Evolutionary conservation across 2,113 vertebrate species (phyloP), one percentile per base, ranked within the genome.

Genomic region (Zingel zingel): DNA sequence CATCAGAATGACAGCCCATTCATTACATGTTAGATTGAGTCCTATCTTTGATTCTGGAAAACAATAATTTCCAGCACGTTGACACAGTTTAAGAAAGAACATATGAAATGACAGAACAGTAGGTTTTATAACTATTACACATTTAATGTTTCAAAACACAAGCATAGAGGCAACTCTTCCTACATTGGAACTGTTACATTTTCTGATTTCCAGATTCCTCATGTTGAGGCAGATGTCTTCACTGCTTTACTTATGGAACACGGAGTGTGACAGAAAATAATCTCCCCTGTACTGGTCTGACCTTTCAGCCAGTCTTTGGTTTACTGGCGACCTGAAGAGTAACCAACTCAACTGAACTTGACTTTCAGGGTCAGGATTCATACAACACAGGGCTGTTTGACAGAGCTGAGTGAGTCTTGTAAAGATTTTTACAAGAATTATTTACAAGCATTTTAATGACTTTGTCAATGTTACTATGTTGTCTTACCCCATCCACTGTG

Each of bases 371-470:
- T 87, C 74, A 83, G 79, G 50, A 72, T 83, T 58, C 58, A 82
- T 39, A 33, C 58, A 64, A 47, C 36, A 7, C 45, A 36, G 19
- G 51, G 47, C 43, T 30, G 43, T 69, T 64, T 57, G 47, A 45
- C 18, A 64, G 39, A 64, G 53, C 56, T 30, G 13, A 53, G 43
- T 23, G 56, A 81, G 54, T 78, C 85, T 82, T 84, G 74, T 91
- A 88, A 92, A 93, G 54, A 11, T 47, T 80, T 91, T 93, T 90
- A 89, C 89, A 77, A 88, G 87, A 66, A 30, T 23, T 77, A 74
- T 93, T 95, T 93, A 93, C 91, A 93, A 84, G 91, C 80, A 75
- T 74, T 81, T 89, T 85, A 87, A 92, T 69, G 82, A 74, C 81
- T 70, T 69, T 70, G 81, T 86, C 80, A 75, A 47, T 79, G 73